These are phyloP conservation scores for Galeopsomyia nigrocyanea DNA, from an alignment of 2,888 invertebrate species.

Conservation along the genomic window DNA sequence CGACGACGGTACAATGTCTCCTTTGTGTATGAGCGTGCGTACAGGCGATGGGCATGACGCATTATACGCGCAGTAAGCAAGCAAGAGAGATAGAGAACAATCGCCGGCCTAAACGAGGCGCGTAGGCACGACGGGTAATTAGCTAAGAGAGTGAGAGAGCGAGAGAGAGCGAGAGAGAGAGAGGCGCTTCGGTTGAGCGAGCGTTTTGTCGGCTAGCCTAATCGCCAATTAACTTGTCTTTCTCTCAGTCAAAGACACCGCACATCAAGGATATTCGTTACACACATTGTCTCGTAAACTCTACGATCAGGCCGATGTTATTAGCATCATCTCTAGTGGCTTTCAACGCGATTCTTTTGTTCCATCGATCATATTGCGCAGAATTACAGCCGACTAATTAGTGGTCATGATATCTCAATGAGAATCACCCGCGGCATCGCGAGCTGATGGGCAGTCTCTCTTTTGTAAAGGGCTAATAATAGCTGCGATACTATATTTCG, in stretches of 20 bases:
- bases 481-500: no score
- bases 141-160: constrained; percentile 6
- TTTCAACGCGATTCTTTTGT: no score
- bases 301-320: no score
- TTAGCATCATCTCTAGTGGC: no score
- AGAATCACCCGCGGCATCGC: no score
- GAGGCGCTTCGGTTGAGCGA: constrained; percentile 7
- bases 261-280: not conserved
- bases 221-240: constrained; percentile 42
- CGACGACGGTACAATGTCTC: constrained; percentile 20
- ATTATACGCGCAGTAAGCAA: constrained; percentile 4
- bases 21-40: constrained; percentile 6
- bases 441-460: no score
- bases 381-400: no score
- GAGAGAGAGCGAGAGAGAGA: not conserved
- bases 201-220: constrained; percentile 25
- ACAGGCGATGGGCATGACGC: constrained; percentile 4
- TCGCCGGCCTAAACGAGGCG: constrained; percentile 3
- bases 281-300: no score
- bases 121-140: constrained; percentile 29
- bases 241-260: not conserved
- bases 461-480: no score
- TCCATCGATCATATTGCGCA: no score
- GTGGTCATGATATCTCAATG: no score
- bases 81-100: constrained; percentile 5